Base-by-base conservation (phyloP, 1,140 invertebrate species). In the Trialeurodes vaporariorum region DNA sequence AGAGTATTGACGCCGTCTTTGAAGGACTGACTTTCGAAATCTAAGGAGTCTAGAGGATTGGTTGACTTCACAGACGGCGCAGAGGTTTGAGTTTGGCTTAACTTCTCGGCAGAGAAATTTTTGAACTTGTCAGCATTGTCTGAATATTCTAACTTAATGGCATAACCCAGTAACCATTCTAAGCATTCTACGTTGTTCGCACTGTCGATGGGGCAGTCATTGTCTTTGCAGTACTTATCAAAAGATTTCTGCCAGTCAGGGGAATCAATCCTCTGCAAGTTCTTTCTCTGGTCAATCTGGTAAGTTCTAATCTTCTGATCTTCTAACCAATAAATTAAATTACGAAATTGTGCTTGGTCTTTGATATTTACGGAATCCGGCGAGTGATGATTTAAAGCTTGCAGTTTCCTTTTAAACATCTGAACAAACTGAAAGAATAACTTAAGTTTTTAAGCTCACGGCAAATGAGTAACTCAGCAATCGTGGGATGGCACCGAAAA, bases 261-360 rank as follows among this genome's bases (percentile, higher is more conserved):
- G 23, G 82, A 81, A 63, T 81, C 77, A 5, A 87, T 83, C 68
- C 88, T 82, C 62, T 89, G 81, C 24, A 98, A 76, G 1, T 78
- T 80, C 69, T 83, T 84, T 25, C 93, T 80, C 68, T 93, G 88
- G 76, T 95, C 91, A 68, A 93, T 90, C 72, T 87, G 87, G 73
- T 94, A 94, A 72, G 89, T 85, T 22, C 94, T 85, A 71, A 97
- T 95, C 79, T 93, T 95, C 77, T 96, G 92, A 77, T 96, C 91
- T 80, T 98, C 95, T 25, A 98, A 75, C 95, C 95, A 98, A 1
- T 90, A 75, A 23, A 96, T 82, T 27, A 94, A 79, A 73, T 86
- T 89, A 64, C 88, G 85, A 75, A 94, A 89, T 72, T 91, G 84
- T 68, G 86, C 83, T 72, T 86, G 82, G 81, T 94, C 93, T 94